Evolutionary conservation across 92 coral and sea anemone genomes (phyloP).

Genomic region (Zoanthus sansibaricus): DNA sequence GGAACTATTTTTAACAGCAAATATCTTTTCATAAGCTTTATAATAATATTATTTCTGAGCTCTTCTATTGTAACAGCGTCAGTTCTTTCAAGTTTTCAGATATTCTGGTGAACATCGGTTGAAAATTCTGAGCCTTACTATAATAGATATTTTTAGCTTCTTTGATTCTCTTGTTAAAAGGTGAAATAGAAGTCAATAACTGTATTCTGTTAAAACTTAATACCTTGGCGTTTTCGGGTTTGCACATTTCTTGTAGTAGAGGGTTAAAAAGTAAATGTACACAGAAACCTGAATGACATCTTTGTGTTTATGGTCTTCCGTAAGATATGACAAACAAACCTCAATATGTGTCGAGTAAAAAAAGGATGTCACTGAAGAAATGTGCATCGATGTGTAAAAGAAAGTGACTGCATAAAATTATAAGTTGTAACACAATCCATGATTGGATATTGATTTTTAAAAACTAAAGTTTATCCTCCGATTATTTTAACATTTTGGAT

Average conservation of each 20-base stretch:
- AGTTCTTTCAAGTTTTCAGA: conserved; percentile 36
- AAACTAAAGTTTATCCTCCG: no score
- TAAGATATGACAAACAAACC: conserved; percentile 63
- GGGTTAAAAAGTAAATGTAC: no score
- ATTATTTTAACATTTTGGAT: no score
- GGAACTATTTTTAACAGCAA: conserved; percentile 59
- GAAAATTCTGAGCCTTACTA: no score
- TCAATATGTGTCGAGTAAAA: not conserved
- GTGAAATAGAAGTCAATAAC: no score
- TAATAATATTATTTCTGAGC: conserved; percentile 28
- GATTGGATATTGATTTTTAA: not conserved
- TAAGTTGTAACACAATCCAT: not conserved
- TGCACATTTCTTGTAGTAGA: conserved; percentile 8
- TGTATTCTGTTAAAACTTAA: no score
- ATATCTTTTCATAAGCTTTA: conserved; percentile 53
- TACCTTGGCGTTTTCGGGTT: no score
- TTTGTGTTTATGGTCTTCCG: conserved; percentile 64
- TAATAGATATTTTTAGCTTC: no score
- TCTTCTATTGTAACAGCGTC: conserved; percentile 41
- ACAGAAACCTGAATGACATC: conserved; percentile 2
- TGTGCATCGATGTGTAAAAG: no score
- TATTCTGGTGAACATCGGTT: conserved; percentile 61
- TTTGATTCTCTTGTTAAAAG: no score
- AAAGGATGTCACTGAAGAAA: no score
- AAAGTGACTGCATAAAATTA: no score